Evolutionary conservation across 2,888 invertebrate species (phyloP).

Genomic region (Amorpha juglandis): DNA sequence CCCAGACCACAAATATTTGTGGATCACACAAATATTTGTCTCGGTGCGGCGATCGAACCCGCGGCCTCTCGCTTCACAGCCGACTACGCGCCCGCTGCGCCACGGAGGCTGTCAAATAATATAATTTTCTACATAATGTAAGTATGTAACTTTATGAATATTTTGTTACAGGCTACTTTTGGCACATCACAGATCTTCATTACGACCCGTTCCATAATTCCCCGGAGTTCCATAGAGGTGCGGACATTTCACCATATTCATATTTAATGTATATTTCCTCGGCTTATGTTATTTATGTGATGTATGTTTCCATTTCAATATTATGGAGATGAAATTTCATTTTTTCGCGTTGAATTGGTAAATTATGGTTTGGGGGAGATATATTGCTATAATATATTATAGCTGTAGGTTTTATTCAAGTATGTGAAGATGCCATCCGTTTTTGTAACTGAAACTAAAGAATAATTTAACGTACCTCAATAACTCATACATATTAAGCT

Average conservation of each 20-base stretch:
- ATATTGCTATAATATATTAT: slow-evolving; percentile 1
- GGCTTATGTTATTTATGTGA: slow-evolving; percentile 22
- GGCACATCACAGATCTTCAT: slow-evolving; percentile 98
- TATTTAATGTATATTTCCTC: slow-evolving; percentile 25
- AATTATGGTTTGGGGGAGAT: slow-evolving; percentile 25
- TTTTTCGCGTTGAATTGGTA: slow-evolving; percentile 7
- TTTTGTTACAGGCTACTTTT: slow-evolving; percentile 93
- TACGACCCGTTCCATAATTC: slow-evolving; percentile 90
- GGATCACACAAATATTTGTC: no score
- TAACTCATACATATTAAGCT: no score
- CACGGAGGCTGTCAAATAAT: background rate
- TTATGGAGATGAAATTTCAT: slow-evolving; percentile 10
- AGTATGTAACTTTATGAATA: slow-evolving; percentile 37
- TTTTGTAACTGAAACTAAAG: no score
- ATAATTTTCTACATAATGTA: slow-evolving; percentile 3
- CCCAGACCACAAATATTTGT: no score
- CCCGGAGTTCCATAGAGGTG: slow-evolving; percentile 80
- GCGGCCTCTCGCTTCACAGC: no score
- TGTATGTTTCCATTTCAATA: slow-evolving; percentile 24
- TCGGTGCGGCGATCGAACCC: no score
- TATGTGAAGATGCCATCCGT: background rate
- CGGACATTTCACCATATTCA: slow-evolving; percentile 28
- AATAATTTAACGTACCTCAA: no score
- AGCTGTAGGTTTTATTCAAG: background rate
- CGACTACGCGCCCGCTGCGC: no score